phyloP scores from a whole-genome alignment of 2,888 invertebrate genomes.

The Melipona beecheii region DNA sequence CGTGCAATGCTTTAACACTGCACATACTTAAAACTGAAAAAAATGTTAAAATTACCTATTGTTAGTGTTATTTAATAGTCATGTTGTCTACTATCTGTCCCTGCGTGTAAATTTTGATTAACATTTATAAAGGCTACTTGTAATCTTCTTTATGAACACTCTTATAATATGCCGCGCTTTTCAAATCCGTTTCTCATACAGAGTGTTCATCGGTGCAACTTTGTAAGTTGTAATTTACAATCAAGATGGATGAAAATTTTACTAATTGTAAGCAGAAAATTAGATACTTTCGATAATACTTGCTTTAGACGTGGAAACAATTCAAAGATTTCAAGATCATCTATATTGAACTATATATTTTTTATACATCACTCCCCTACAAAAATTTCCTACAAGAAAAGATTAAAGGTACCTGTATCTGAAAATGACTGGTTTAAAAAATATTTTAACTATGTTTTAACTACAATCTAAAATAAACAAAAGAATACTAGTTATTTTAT shows the following conservation, averaged over 20 bases:
- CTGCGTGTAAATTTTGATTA: not conserved
- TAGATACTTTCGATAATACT: not conserved
- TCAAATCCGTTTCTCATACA: not conserved
- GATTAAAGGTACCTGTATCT: too few species aligned
- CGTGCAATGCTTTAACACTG: not conserved
- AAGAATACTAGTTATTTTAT: too few species aligned
- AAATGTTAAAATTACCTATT: not conserved
- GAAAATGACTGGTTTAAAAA: too few species aligned
- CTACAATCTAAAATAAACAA: too few species aligned
- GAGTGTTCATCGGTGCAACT: not conserved
- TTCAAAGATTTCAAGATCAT: not conserved
- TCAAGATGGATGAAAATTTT: not conserved
- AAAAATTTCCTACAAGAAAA: too few species aligned
- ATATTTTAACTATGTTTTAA: too few species aligned
- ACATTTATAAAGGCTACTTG: not conserved
- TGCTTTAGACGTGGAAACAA: not conserved
- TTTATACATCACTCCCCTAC: too few species aligned
- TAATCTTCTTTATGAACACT: constrained; percentile 17
- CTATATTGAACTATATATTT: not conserved
- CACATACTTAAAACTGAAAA: not conserved
- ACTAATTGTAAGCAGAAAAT: not conserved
- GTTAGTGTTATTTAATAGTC: not conserved
- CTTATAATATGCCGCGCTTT: constrained; percentile 6
- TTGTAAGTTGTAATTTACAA: not conserved
- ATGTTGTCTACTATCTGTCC: not conserved